Conservation (phyloP, 53 echinoderm and acorn worm genomes). For the Holothuria leucospilota region DNA sequence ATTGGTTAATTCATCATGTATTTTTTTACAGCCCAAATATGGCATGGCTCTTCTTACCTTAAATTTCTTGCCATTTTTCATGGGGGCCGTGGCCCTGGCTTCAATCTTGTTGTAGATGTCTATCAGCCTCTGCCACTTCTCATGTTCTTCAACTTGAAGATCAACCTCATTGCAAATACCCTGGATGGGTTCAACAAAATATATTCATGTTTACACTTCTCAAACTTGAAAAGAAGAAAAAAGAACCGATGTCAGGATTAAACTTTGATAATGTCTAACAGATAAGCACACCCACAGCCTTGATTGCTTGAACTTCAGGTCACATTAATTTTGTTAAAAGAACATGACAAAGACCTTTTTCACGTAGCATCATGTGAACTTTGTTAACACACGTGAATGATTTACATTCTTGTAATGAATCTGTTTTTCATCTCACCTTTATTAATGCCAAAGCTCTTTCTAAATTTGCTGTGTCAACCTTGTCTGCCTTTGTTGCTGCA, state of each 20-base stretch:
- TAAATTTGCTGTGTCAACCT: slow-evolving; percentile 75
- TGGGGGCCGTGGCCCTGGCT: slow-evolving; percentile 80
- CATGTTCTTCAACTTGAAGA: slow-evolving; percentile 80
- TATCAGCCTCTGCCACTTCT: slow-evolving; percentile 80
- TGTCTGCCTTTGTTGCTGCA: slow-evolving; percentile 87
- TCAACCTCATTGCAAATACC: slow-evolving; percentile 87
- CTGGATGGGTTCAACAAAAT: slow-evolving; percentile 29
- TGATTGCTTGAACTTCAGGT: too few relatives aligned
- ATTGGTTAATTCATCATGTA: too few relatives aligned
- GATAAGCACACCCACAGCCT: too few relatives aligned
- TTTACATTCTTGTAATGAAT: too few relatives aligned
- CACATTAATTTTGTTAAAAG: too few relatives aligned
- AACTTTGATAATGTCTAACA: too few relatives aligned
- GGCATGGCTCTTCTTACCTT: slow-evolving; percentile 63
- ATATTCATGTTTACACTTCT: neutral
- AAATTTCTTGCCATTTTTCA: slow-evolving; percentile 96
- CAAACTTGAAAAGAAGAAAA: neutral
- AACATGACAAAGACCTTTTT: too few relatives aligned
- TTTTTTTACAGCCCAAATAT: too few relatives aligned
- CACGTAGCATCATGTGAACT: too few relatives aligned
- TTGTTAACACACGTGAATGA: too few relatives aligned
- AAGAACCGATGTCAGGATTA: too few relatives aligned
- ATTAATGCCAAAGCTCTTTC: slow-evolving; percentile 79
- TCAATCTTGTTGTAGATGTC: slow-evolving; percentile 97
- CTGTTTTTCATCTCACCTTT: slow-evolving; percentile 67